Base-by-base conservation (phyloP, 1,140 invertebrate species). In the Mamestra configurata region DNA sequence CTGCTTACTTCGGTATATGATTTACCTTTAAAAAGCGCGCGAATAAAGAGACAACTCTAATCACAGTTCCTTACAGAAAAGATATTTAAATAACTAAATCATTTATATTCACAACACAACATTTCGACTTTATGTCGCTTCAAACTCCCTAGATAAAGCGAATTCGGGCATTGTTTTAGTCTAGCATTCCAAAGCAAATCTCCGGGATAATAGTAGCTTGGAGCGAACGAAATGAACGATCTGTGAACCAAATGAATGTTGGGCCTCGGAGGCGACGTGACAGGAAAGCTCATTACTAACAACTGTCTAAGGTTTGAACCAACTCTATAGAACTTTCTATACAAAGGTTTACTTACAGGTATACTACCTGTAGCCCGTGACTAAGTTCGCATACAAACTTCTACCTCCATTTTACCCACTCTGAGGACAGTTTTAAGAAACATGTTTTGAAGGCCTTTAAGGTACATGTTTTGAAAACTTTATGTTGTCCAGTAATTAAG, bases 211-310 rank as follows among this genome's bases (percentile, higher is more conserved):
- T 46, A 59, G 37, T 31, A 15, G 37, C 13, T 7, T 15, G 35
- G 31, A 64, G 31, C 31, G 35, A 64, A 64, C 18, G 55, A 61
- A 75, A 75, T 75, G 55, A 75, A 75, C 35, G 71, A 75, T 75
- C 71, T 75, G 49, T 75, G 72, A 75, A 75, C 72, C 55, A 75
- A 59, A 75, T 75, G 71, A 75, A 75, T 46, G 72, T 61, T 61
- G 55, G 72, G 37, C n/a, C 51, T 73, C 18, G 13, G 37, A 6
- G 55, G 13, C 20, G 35, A 75, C 72, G 72, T 75, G 72, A 75
- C 72, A 61, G 22, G 72, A 75, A 75, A 61, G 35, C 27, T 73
- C 51, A 75, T 75, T 75, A 73, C 49, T 37, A 18, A 37, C 40
- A 59, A 75, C 49, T 24, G 7, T 37, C 53, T n/a, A n/a, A 24